Evolutionary conservation across 2,113 vertebrate genomes (phyloP), one percentile per base, ranked within the genome.

Genomic region (Brienomyrus brachyistius): DNA sequence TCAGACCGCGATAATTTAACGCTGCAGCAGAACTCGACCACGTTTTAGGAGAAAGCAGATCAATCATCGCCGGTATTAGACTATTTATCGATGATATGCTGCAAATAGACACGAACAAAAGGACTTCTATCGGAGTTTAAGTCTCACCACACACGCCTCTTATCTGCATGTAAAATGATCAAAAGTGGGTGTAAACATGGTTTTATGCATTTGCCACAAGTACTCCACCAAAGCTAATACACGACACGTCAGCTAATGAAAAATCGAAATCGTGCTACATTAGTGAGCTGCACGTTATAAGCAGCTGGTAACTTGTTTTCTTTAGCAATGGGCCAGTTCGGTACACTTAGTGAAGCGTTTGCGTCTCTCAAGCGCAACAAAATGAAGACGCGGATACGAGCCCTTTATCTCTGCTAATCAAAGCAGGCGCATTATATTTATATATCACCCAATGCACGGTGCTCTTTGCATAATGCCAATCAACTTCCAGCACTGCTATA

Each of bases 391-490:
- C 15, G 31, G 31, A 80, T 43, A 80, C 35, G 11, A 80, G 74
- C 35, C 31, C 45, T 51, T 87, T 59, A 59, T 59, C 87, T 45
- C 13, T 13, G 43, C 15, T 48, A 89, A 89, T 89, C 70, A 89
- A 77, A 89, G 66, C 47, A 31, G 48, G 48, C 48, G n/a, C 66
- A 80, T 84, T 85, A 80, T 52, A 52, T 35, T 84, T 40, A 27
- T 31, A 84, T 48, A 45, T 52, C 66, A 54, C 31, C 35, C 27
- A 45, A 27, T 21, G 52, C 88, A 88, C 27, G 77, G 23, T 85
- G 17, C 88, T 59, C 87, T 92, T 88, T 88, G 50, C 52, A 87
- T 89, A 92, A 91, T 90, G 85, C 85, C 86, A 86, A 82, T 90
- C 84, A 91, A 91, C 52, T 88, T 90, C 51, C 89, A 90, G 87